Base-by-base conservation (phyloP, 2,113 vertebrate species). In the Callocephalon fimbriatum region DNA sequence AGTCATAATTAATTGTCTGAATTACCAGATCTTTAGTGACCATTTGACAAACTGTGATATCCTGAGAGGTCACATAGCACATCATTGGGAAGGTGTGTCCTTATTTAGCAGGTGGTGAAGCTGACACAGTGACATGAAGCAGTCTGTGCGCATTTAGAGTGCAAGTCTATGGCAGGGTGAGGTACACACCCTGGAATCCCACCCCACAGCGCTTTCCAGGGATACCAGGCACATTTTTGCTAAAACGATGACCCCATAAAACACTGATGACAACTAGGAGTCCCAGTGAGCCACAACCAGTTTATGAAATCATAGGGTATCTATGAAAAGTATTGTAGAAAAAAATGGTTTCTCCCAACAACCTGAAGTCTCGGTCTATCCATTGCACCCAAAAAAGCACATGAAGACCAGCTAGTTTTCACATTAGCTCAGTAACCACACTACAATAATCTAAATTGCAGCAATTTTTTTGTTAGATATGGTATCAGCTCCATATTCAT, bases 41-140 rank as follows among this genome's bases (percentile, higher is more conserved):
- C 40, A 13, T 65, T 68, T 77, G 35, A 65, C 40, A 84, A 42
- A n/a, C 15, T 68, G 2, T n/a, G 47, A 14, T 7, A 26, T 5
- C 42, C 11, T 0, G 6, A 38, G 72, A 54, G 32, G 44, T 73
- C 63, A 48, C 23, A 19, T 40, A 65, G 22, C 3, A 0, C 1
- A 2, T 9, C 12, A 7, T 3, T n/a, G 35, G 68, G 50, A 16
- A 66, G 45, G 29, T 23, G 44, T 4, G 13, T 13, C 48, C 59
- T 48, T 42, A 16, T 37, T 40, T n/a, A 51, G 45, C 59, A 53
- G 77, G 31, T 53, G 26, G 27, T 48, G 73, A 53, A 17, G 56
- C 17, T 61, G 78, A n/a, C 17, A n/a, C 42, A 26, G 22, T 0
- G 2, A 47, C 27, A 32, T 37, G 58, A 29, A 84, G 50, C 15